Percentiles rank a stretch among this genome's conserved stretches.
Evolutionary conservation across 2,113 vertebrate genomes (phyloP).

Genomic region (Ceyx melanurus): DNA sequence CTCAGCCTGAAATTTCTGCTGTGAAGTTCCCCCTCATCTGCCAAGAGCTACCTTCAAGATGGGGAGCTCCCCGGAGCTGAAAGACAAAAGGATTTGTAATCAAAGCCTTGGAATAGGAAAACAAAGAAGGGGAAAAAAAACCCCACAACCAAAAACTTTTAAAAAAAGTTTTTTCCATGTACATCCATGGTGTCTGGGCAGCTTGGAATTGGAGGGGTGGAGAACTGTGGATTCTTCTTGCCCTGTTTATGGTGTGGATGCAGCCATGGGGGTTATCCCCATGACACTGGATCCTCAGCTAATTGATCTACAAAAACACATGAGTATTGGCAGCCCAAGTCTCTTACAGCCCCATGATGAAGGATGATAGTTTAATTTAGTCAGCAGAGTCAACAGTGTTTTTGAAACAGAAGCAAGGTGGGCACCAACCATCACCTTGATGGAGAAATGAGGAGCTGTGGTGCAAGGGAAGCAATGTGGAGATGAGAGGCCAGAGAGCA

Average conservation of each 20-base stretch:
- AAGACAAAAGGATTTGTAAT: constrained; percentile 48
- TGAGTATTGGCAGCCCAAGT: background rate
- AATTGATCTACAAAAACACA: background rate
- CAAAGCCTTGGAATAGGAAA: background rate
- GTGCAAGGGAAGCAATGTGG: background rate
- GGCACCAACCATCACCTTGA: background rate
- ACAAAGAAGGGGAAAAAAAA: background rate
- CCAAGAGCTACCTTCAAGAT: background rate
- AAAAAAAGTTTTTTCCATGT: background rate
- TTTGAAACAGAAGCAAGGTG: background rate
- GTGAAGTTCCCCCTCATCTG: background rate
- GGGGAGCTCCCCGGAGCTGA: constrained; percentile 31
- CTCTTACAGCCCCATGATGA: background rate
- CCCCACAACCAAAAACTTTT: too few species aligned
- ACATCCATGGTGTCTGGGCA: background rate
- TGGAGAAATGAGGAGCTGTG: background rate
- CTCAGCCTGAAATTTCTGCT: background rate
- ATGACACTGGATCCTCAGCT: background rate
- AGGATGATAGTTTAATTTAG: background rate
- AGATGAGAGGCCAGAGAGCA: background rate
- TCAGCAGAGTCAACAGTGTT: background rate
- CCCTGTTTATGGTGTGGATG: background rate
- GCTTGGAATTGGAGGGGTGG: background rate
- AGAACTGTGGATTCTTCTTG: background rate
- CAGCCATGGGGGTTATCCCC: background rate